Conservation (phyloP, 1,140 invertebrate genomes). For the Pseudobourletiella spinata region DNA sequence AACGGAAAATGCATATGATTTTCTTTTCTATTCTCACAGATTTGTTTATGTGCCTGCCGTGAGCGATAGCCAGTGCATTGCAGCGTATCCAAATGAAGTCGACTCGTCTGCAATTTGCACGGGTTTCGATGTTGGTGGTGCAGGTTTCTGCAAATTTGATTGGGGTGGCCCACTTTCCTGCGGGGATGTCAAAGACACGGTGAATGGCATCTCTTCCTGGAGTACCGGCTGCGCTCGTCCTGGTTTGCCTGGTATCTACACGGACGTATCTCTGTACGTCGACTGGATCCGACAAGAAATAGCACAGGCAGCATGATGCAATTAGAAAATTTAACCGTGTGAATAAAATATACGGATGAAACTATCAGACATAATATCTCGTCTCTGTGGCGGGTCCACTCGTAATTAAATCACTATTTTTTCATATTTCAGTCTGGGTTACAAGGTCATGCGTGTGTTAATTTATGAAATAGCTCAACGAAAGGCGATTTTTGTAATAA, state of each 20-base stretch:
- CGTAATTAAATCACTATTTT: too few species aligned
- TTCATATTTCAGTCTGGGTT: too few species aligned
- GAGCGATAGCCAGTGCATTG: neutral
- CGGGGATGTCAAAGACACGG: neutral
- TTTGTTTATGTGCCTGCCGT: neutral
- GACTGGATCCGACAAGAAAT: too few species aligned
- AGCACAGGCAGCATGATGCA: too few species aligned
- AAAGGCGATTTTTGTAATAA: too few species aligned
- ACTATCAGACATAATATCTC: too few species aligned
- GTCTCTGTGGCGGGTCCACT: too few species aligned
- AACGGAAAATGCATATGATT: neutral
- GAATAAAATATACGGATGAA: too few species aligned
- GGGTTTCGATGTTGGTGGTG: neutral
- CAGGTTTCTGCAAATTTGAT: neutral
- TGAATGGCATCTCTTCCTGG: slow-evolving; percentile 52
- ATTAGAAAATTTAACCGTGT: too few species aligned
- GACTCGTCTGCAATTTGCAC: neutral
- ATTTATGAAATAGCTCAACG: too few species aligned
- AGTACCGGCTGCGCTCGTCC: slow-evolving; percentile 49
- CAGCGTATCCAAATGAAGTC: neutral
- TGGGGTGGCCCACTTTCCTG: neutral
- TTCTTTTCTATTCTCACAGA: neutral
- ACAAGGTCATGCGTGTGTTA: too few species aligned
- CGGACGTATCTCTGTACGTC: slow-evolving; percentile 40
- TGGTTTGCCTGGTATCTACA: slow-evolving; percentile 53